These are phyloP conservation scores for Limanda limanda DNA, from an alignment of 2,113 vertebrate genomes.

Conservation along the genomic window DNA sequence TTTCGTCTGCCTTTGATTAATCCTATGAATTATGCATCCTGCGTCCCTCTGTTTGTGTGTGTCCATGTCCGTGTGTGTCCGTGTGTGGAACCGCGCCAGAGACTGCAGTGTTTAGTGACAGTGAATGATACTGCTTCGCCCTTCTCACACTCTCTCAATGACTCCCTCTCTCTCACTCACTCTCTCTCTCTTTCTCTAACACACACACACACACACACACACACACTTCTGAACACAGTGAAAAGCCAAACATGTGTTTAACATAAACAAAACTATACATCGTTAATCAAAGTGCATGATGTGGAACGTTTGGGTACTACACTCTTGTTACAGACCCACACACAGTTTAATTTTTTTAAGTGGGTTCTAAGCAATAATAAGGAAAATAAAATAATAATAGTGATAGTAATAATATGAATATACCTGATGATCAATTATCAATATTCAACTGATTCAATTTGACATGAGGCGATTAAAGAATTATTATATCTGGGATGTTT, in stretches of 20 bases:
- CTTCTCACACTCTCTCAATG: conserved; percentile 42
- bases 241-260: conserved; percentile 17
- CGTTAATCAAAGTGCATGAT: too few species aligned
- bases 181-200: background rate
- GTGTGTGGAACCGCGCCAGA: conserved; percentile 59
- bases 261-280: background rate
- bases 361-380: too few species aligned
- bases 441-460: conserved; percentile 11
- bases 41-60: conserved; percentile 55
- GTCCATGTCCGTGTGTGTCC: conserved; percentile 37
- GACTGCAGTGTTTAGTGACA: conserved; percentile 71
- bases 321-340: too few species aligned
- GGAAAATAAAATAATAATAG: background rate
- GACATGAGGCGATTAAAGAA: background rate
- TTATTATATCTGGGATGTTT: background rate
- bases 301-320: too few species aligned
- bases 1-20: conserved; percentile 75
- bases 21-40: conserved; percentile 71
- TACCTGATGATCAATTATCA: too few species aligned
- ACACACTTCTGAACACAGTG: conserved; percentile 10
- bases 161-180: background rate
- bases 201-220: background rate
- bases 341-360: too few species aligned
- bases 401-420: background rate
- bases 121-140: conserved; percentile 68